Conservation (phyloP, 1,140 invertebrate species). For the Mizuhopecten yessoensis region DNA sequence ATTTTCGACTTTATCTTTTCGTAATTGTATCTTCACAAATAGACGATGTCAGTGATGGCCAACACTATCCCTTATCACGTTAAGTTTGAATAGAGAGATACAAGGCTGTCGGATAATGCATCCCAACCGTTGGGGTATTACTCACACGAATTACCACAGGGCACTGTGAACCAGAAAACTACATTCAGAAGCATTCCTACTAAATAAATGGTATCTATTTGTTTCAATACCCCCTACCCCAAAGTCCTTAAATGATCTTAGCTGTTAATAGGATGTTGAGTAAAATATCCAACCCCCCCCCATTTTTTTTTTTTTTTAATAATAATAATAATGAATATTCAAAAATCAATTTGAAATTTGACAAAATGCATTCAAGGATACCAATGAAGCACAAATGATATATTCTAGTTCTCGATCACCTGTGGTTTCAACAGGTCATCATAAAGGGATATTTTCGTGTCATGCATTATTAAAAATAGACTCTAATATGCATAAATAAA, state of each 20-base stretch:
- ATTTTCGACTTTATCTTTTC: background rate
- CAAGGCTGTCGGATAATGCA: background rate
- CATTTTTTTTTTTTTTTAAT: no score
- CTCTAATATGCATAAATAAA: background rate
- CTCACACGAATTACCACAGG: background rate
- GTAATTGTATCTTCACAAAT: background rate
- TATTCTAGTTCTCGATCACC: background rate
- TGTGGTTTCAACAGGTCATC: background rate
- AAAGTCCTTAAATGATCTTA: no score
- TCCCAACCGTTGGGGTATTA: slow-evolving; percentile 4
- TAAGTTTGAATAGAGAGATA: background rate
- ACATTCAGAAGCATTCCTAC: background rate
- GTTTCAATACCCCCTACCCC: no score
- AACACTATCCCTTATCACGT: background rate
- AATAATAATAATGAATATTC: no score
- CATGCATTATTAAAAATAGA: background rate
- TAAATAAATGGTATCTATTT: no score
- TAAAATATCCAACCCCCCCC: no score
- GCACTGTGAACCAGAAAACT: background rate
- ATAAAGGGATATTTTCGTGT: background rate
- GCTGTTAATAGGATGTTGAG: no score
- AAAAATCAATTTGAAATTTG: no score
- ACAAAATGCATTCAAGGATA: no score
- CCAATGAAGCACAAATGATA: no score
- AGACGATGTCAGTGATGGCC: background rate